Conservation (phyloP, 1,140 invertebrate genomes). For the Pinna nobilis region DNA sequence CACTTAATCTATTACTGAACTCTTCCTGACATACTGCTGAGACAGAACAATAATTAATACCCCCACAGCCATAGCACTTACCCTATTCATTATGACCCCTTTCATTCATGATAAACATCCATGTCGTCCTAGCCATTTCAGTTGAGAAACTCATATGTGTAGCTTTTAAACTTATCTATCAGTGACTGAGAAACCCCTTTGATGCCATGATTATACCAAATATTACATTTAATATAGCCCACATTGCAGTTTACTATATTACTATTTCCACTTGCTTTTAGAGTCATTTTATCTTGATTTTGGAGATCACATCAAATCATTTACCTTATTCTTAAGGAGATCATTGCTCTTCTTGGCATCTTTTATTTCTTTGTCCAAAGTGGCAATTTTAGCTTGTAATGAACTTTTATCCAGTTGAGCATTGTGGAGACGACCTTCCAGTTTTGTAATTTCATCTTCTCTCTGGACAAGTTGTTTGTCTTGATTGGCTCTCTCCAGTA, state of each 20-base stretch:
- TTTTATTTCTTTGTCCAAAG: conserved; percentile 39
- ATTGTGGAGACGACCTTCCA: conserved; percentile 28
- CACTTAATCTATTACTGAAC: too few relatives aligned
- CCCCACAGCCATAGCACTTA: too few relatives aligned
- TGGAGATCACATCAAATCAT: too few relatives aligned
- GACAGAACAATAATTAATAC: too few relatives aligned
- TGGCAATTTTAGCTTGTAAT: conserved; percentile 32
- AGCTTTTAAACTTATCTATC: too few relatives aligned
- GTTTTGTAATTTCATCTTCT: conserved; percentile 37
- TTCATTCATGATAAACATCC: too few relatives aligned
- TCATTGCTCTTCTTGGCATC: conserved; percentile 43
- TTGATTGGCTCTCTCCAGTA: conserved; percentile 34
- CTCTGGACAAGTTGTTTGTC: conserved; percentile 21
- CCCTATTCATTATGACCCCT: too few relatives aligned
- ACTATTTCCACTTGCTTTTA: neutral
- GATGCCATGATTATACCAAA: neutral
- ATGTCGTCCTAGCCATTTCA: too few relatives aligned
- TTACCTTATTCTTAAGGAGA: conserved; percentile 37
- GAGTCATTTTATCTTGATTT: too few relatives aligned
- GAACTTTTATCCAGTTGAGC: conserved; percentile 33
- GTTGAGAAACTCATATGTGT: too few relatives aligned
- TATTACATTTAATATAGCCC: neutral
- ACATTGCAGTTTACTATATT: neutral
- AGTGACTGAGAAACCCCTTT: neutral
- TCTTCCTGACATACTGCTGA: too few relatives aligned